A percentile compares a stretch with the other conserved stretches of the same genome.
Conservation (phyloP, 2,888 invertebrate species). For the Cordylochernes scorpioides region DNA sequence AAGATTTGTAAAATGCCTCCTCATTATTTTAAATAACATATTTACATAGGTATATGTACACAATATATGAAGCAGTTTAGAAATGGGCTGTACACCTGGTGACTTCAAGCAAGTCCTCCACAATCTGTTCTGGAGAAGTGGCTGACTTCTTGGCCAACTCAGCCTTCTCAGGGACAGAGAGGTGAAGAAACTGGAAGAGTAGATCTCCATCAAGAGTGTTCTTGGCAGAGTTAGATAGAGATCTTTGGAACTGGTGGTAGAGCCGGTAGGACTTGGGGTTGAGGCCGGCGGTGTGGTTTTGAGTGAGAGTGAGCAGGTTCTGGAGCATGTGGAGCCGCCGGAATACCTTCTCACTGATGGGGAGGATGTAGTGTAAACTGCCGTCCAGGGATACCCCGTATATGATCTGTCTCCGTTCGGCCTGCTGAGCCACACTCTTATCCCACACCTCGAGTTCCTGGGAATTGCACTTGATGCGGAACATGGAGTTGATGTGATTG, state of each 20-base stretch:
- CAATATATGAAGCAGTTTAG: no score
- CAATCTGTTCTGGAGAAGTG: slow-evolving; percentile 59
- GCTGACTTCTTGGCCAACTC: slow-evolving; percentile 91
- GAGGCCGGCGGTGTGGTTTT: slow-evolving; percentile 66
- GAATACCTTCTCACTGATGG: slow-evolving; percentile 77
- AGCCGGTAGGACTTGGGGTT: slow-evolving; percentile 70
- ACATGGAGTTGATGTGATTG: slow-evolving; percentile 51
- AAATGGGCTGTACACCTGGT: slow-evolving; percentile 69
- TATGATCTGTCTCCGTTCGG: no score
- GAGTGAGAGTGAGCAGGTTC: slow-evolving; percentile 64
- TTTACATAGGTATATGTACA: no score
- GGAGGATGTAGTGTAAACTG: slow-evolving; percentile 65
- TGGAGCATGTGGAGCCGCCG: slow-evolving; percentile 80
- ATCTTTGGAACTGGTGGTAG: no score
- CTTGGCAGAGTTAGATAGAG: slow-evolving; percentile 49
- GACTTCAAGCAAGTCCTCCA: slow-evolving; percentile 66
- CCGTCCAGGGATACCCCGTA: slow-evolving; percentile 62
- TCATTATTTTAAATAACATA: no score
- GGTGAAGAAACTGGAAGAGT: slow-evolving; percentile 47
- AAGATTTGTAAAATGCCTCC: no score
- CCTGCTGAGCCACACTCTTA: no score
- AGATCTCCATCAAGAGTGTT: slow-evolving; percentile 85
- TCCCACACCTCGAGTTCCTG: no score
- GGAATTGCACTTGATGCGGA: slow-evolving; percentile 55
- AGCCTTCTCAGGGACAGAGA: slow-evolving; percentile 50